These are phyloP conservation scores for Aspidapion aeneum DNA, from an alignment of 2,888 invertebrate genomes.

Conservation along the genomic window DNA sequence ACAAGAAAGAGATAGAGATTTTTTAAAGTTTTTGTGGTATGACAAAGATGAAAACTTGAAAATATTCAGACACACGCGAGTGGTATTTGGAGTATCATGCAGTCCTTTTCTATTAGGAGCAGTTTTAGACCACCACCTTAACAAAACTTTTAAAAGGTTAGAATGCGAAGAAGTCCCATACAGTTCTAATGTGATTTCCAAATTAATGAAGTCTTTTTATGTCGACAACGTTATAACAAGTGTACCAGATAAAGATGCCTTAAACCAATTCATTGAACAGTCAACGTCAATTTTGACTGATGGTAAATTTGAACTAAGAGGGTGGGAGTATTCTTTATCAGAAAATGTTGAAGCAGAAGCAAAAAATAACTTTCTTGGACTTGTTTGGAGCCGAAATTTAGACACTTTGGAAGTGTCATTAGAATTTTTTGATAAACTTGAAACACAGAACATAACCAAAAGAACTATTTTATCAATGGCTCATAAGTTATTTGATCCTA, in stretches of 20 bases:
- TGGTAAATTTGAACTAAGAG: slow-evolving; percentile 18
- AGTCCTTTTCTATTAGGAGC: slow-evolving; percentile 24
- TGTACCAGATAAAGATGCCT: slow-evolving; percentile 4
- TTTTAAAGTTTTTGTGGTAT: slow-evolving; percentile 33
- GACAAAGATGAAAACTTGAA: slow-evolving; percentile 11
- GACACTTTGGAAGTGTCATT: slow-evolving; percentile 11
- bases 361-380: slow-evolving; percentile 8
- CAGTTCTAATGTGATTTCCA: slow-evolving; percentile 1
- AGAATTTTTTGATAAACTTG: background rate
- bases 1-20: slow-evolving; percentile 30
- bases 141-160: slow-evolving; percentile 3
- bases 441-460: slow-evolving; percentile 10
- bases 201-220: background rate
- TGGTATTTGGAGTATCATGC: slow-evolving; percentile 19
- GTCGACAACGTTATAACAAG: too few species aligned
- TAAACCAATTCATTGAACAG: slow-evolving; percentile 13
- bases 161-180: slow-evolving; percentile 3
- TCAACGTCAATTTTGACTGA: slow-evolving; percentile 9
- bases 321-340: slow-evolving; percentile 17
- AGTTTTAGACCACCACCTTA: slow-evolving; percentile 21
- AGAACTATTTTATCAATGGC: slow-evolving; percentile 16
- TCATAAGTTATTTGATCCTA: slow-evolving; percentile 29
- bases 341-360: background rate
- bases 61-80: slow-evolving; percentile 22
- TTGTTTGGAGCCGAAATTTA: slow-evolving; percentile 13